Percentiles rank a stretch among this genome's conserved stretches.
Conservation (phyloP, 2,797 vertebrate genomes). For the Leptatherina wallacei region DNA sequence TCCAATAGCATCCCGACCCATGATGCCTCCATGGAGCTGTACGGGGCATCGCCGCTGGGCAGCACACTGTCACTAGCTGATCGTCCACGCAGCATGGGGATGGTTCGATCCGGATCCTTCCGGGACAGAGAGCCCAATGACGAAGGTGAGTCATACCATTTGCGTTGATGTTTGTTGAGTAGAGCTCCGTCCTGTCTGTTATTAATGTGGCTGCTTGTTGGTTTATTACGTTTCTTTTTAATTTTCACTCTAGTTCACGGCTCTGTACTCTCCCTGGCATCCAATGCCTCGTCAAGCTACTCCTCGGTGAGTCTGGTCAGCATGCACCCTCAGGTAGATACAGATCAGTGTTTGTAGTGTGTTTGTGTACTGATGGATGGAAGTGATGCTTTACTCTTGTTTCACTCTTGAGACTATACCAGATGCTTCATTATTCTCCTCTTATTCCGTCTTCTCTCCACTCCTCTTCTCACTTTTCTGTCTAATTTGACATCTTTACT, state of each 20-base stretch:
- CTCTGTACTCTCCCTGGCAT: slow-evolving; percentile 95
- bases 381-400: slow-evolving; percentile 28
- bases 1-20: slow-evolving; percentile 98
- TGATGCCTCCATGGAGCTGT: slow-evolving; percentile 91
- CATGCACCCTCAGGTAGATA: slow-evolving; percentile 72
- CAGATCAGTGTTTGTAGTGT: slow-evolving; percentile 9
- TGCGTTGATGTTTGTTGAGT: background rate
- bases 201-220: slow-evolving; percentile 15
- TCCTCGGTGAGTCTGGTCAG: slow-evolving; percentile 90
- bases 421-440: slow-evolving; percentile 16
- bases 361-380: slow-evolving; percentile 23
- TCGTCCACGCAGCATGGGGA: slow-evolving; percentile 93
- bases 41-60: slow-evolving; percentile 89
- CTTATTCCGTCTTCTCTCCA: slow-evolving; percentile 6
- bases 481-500: slow-evolving; percentile 62
- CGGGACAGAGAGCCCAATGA: slow-evolving; percentile 88
- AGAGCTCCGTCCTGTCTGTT: background rate
- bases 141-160: slow-evolving; percentile 85
- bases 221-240: slow-evolving; percentile 44
- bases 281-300: slow-evolving; percentile 93
- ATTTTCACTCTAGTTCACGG: slow-evolving; percentile 87
- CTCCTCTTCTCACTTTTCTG: slow-evolving; percentile 21
- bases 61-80: slow-evolving; percentile 95
- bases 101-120: slow-evolving; percentile 95
- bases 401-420: slow-evolving; percentile 33